Conservation (phyloP, 1,140 invertebrate genomes). For the Mylabris phalerata region DNA sequence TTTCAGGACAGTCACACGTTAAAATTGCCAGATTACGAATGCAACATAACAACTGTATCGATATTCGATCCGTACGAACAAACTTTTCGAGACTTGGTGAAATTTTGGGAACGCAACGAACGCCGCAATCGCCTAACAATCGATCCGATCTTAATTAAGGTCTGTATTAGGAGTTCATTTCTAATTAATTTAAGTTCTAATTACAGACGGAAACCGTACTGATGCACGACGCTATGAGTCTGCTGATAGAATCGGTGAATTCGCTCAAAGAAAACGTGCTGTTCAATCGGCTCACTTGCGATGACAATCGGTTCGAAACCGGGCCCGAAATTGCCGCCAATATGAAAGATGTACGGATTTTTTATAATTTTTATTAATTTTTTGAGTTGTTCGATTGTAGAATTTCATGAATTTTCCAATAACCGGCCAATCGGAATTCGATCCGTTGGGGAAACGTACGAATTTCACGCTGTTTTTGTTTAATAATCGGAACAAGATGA, state of each 20-base stretch:
- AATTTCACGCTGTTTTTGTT: background rate
- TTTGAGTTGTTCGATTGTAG: background rate
- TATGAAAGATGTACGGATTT: slow-evolving; percentile 2
- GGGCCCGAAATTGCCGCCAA: background rate
- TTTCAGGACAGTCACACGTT: slow-evolving; percentile 2
- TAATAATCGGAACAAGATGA: slow-evolving; percentile 9
- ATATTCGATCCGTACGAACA: background rate
- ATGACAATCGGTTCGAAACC: background rate
- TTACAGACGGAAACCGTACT: slow-evolving; percentile 8
- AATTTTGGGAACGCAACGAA: background rate
- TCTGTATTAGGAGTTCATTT: background rate
- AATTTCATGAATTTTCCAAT: too few relatives aligned
- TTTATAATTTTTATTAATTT: background rate
- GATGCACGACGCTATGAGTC: slow-evolving; percentile 2
- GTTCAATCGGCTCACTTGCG: background rate
- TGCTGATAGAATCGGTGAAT: background rate
- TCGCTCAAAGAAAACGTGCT: background rate
- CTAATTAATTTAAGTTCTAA: background rate
- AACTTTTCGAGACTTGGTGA: background rate
- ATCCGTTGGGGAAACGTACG: too few relatives aligned
- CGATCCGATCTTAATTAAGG: background rate
- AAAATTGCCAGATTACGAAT: background rate
- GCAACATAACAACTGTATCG: slow-evolving; percentile 3
- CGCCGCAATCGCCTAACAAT: background rate
- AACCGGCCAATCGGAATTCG: too few relatives aligned